These are phyloP conservation scores for Podarcis lilfordi DNA, from an alignment of 2,797 vertebrate species.

Conservation along the genomic window DNA sequence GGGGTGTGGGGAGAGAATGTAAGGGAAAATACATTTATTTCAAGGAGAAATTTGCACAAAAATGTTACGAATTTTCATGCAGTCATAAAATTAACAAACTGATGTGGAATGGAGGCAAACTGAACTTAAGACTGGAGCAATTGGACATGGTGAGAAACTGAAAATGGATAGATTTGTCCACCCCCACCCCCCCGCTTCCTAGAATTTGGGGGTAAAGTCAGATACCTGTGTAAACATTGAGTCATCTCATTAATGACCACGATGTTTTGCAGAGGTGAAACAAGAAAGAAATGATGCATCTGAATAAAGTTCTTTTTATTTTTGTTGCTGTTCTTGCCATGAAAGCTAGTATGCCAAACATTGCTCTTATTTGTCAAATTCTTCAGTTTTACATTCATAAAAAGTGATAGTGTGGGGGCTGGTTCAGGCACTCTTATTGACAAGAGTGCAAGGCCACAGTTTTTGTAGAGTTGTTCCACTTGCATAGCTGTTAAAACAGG, in stretches of 20 bases:
- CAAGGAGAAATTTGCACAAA: conserved; percentile 24
- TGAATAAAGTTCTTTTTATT: conserved; percentile 49
- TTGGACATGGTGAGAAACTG: no score
- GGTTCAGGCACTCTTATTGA: background rate
- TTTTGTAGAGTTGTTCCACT: background rate
- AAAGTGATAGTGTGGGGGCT: background rate
- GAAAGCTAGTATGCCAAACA: conserved; percentile 3
- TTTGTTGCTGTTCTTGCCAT: conserved; percentile 25
- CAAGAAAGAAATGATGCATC: conserved; percentile 50
- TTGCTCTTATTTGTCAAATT: conserved; percentile 35
- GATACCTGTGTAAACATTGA: conserved; percentile 50
- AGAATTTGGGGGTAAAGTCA: conserved; percentile 51
- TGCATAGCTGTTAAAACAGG: background rate
- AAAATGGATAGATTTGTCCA: no score
- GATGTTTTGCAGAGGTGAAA: background rate
- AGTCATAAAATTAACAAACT: no score
- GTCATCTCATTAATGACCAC: conserved; percentile 9
- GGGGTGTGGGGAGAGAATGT: no score
- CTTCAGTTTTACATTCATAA: conserved; percentile 5
- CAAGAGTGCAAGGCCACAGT: accelerated
- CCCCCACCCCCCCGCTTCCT: background rate
- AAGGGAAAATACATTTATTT: no score
- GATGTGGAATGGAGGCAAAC: no score
- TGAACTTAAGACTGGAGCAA: no score
- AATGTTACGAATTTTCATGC: background rate